Base-by-base conservation (phyloP, 1,140 invertebrate genomes). In the Drosophila cardini region DNA sequence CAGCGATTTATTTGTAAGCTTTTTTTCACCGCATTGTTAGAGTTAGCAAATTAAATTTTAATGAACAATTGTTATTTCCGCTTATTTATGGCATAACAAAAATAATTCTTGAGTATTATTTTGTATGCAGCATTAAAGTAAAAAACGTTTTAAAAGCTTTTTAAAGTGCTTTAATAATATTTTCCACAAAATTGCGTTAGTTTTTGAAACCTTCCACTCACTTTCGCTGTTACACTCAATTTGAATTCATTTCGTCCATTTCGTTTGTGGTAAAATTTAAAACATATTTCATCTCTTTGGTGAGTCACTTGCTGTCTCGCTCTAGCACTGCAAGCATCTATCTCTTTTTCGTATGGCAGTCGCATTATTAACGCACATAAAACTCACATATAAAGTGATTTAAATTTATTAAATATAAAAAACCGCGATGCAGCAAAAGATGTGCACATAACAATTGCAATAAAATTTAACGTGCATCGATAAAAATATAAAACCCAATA, bases 401-500 rank as follows among this genome's bases (percentile, higher is more conserved):
- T 89, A 89, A 89, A 89, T 89, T 89, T 89, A 89, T 89, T 89
- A 89, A 89, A 89, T 89, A 89, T 89, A 89, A 84, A 26, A 89
- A 76, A 68, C 73, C 68, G 65, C 76, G 63, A 53, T 73, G 67
- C 64, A 18, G 61, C 71, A 82, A 83, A 26, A 86, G 83, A 84
- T 89, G 84, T 67, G 77, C 79, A 67, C 84, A 87, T 87, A 87
- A 87, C 79, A 87, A 89, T 87, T 84, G 84, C 80, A 87, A 87
- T 87, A 83, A 87, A 87, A 89, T 87, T 89, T 89, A 89, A 89
- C 84, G 84, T 80, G 74, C 84, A 89, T 89, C 84, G 84, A 89
- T 89, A 89, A 89, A 89, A 89, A 80, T 89, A 83, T 85, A 76
- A 87, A 83, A 77, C 53, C 72, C 57, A 78, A 86, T 76, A 77